These are phyloP conservation scores for Diaperis boleti DNA, from an alignment of 2,888 invertebrate genomes.

Conservation along the genomic window DNA sequence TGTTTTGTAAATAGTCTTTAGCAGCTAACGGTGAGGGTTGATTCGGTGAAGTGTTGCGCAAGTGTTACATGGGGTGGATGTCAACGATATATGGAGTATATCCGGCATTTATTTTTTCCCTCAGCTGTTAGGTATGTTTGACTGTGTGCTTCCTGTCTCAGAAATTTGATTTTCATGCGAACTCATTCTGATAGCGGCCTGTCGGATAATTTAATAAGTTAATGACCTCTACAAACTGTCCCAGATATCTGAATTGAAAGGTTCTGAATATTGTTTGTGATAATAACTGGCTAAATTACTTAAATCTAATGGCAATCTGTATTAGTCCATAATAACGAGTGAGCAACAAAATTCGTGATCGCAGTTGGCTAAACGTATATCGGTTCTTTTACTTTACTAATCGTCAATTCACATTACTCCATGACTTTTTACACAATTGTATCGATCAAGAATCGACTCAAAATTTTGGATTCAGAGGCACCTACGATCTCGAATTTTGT, in stretches of 20 bases:
- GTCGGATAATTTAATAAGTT: conserved; percentile 21
- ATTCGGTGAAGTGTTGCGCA: conserved; percentile 40
- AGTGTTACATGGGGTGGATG: conserved; percentile 55
- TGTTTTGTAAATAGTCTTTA: conserved; percentile 58
- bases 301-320: no score
- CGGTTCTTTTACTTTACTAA: no score
- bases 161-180: conserved; percentile 12
- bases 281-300: no score
- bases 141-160: conserved; percentile 34
- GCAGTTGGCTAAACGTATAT: no score
- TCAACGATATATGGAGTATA: conserved; percentile 47
- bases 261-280: conserved; percentile 12
- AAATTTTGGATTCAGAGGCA: no score
- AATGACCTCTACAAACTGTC: conserved; percentile 25
- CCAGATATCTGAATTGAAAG: conserved; percentile 18
- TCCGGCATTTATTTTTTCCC: conserved; percentile 41
- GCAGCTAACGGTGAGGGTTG: conserved; percentile 38
- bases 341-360: no score
- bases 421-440: no score
- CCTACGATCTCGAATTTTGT: no score
- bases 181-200: conserved; percentile 16
- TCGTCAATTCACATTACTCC: no score
- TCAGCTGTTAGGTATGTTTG: conserved; percentile 57
- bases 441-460: no score
- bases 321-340: no score